Evolutionary conservation across 2,113 vertebrate genomes (phyloP), one percentile per base, ranked within the genome.

Genomic region (Dendrocopos noguchii): DNA sequence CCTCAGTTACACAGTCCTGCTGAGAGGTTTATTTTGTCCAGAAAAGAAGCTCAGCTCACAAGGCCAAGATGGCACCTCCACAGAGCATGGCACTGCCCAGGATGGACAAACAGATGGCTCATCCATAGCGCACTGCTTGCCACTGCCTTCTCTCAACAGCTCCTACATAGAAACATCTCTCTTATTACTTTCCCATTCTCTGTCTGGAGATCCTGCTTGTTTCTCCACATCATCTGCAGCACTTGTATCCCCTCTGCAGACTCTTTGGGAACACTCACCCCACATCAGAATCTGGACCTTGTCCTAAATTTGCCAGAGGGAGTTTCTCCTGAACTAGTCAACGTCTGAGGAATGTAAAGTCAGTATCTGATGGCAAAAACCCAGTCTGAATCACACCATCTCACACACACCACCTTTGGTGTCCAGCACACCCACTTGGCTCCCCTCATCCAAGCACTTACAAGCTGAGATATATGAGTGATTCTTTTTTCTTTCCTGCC

Each of bases 161-260:
- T 14, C 25, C 24, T 52, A 13, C 34, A 55, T 10, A 53, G 28
- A 21, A 75, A 74, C 42, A 64, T 33, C n/a, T 75, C 55, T 47
- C n/a, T 34, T 1, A 12, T 17, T 13, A 25, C 24, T 59, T 61
- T 28, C 6, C 13, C 47, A 20, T 57, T 76, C 19, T 60, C 25
- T 47, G 0, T 10, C 25, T 63, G 60, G 31, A 47, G 16, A 73
- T 66, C 11, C 33, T 74, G 59, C 25, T 64, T 47, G 15, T 56
- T n/a, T 29, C 64, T 72, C 36, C 52, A 18, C 7, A 20, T 12
- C 33, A 56, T 3, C 74, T 81, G 75, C 17, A 70, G 52, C 44
- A 42, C 36, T 47, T 1, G 0, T 25, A 80, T 46, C 25, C 12
- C 19, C 57, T 18, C 56, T n/a, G 20, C 0, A 0, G 29, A 1